Evolutionary conservation across 2,113 vertebrate species (phyloP), one percentile per base, ranked within the genome.

Genomic region (Syngnathus floridae): DNA sequence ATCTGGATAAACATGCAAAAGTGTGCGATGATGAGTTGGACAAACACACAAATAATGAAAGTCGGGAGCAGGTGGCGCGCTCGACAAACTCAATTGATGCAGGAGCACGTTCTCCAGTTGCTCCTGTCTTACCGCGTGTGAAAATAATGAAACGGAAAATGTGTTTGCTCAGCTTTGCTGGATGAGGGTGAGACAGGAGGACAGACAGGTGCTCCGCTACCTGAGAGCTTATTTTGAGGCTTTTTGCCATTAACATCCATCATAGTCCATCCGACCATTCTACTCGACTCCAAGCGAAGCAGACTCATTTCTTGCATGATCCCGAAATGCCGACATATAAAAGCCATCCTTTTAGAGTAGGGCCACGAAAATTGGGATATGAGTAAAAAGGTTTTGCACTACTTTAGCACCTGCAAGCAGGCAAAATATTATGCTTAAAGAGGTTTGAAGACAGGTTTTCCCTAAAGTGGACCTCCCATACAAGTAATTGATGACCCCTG

Each of bases 1-100:
- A 72, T 76, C 58, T 73, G 70, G 71, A 49, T 70, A 82, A 84
- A 82, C 72, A 79, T 80, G 82, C 78, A 67, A 65, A 73, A 70
- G 58, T 40, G 62, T 71, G 64, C 17, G 59, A 62, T 76, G 73
- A 79, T 76, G 70, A 72, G 48, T 49, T 61, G 65, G 64, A 66
- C 65, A 79, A 66, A 72, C 56, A 73, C 54, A 64, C 64, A 71
- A 67, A 75, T 69, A 77, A 72, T 37, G 31, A 46, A 81, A 73
- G 43, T 13, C 21, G 40, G 59, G 59, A 54, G 37, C 65, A 64
- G 72, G 70, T 59, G 60, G 72, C 0, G 40, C 7, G 52, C 60
- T 66, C 36, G 68, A 77, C 64, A 73, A 81, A 67, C 40, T 71
- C 68, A 76, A 76, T 69, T 60, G 62, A 83, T 81, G 79, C 79